phyloP scores from a whole-genome alignment of 2,797 vertebrate species.

The Urophycis tenuis region DNA sequence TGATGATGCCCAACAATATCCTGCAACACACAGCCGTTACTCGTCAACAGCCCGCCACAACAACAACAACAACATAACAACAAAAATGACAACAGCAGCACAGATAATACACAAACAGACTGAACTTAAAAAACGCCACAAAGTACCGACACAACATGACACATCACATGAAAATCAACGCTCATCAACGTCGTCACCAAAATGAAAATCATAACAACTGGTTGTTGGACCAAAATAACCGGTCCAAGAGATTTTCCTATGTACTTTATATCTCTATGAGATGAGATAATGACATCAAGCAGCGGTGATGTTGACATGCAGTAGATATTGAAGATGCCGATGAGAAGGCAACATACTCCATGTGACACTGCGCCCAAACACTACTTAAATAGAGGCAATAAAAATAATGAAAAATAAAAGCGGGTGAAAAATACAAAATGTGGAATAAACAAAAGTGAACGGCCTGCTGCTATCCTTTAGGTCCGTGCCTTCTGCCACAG shows the following conservation, averaged over 20 bases:
- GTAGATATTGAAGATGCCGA: no score
- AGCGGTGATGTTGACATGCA: no score
- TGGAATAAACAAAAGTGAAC: not conserved
- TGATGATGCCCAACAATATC: conserved; percentile 99
- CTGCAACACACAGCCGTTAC: conserved; percentile 99
- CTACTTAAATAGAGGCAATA: not conserved
- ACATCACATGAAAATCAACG: conserved; percentile 16
- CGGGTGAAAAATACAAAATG: not conserved
- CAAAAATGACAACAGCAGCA: conserved; percentile 51
- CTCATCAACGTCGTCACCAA: not conserved
- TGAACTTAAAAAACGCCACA: conserved; percentile 41
- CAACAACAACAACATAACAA: conserved; percentile 62
- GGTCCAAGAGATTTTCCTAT: no score
- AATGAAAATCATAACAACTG: not conserved
- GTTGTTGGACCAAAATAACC: not conserved
- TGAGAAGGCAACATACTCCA: not conserved
- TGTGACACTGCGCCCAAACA: not conserved
- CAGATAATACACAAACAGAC: conserved; percentile 50
- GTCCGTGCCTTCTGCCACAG: not conserved
- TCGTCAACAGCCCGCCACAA: conserved; percentile 62
- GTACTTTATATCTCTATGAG: no score
- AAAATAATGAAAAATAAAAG: not conserved
- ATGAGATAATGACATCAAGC: no score
- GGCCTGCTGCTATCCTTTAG: conserved; percentile 23
- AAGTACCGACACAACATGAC: conserved; percentile 22